phyloP scores from a whole-genome alignment of 2,113 vertebrate species.

The Toxostoma redivivum region DNA sequence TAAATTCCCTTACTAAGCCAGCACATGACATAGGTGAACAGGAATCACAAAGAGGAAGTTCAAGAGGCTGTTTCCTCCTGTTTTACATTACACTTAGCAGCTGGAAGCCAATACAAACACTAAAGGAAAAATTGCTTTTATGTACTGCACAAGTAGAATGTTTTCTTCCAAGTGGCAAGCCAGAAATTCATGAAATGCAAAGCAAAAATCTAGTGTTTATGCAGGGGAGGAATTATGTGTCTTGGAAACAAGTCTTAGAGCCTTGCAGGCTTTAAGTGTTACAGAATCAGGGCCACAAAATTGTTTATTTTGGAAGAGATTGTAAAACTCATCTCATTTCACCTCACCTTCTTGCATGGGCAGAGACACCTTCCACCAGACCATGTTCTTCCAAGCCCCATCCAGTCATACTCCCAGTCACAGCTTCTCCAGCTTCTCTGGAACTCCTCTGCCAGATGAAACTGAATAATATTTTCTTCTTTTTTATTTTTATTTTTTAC shows the following conservation, averaged over 20 bases:
- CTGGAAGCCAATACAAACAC: not conserved
- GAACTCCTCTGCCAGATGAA: no score
- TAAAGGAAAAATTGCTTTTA: not conserved
- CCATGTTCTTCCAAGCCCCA: not conserved
- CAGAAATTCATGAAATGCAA: not conserved
- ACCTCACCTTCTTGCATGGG: not conserved
- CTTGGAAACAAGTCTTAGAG: not conserved
- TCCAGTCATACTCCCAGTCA: not conserved
- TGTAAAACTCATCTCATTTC: not conserved
- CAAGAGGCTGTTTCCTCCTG: not conserved
- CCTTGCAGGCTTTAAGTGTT: not conserved
- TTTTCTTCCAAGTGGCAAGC: not conserved
- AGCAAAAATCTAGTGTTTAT: not conserved
- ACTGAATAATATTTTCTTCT: not conserved
- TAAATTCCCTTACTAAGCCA: not conserved
- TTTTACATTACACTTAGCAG: not conserved
- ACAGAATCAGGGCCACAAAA: not conserved
- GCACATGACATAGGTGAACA: not conserved
- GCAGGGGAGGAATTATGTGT: not conserved
- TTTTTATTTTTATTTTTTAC: not conserved
- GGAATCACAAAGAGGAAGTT: not conserved
- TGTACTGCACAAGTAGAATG: accelerated
- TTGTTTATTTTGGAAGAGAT: not conserved
- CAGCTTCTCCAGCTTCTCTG: not conserved
- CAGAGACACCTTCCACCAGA: not conserved